These are phyloP conservation scores for Tetheella fluctuosa DNA, from an alignment of 2,888 invertebrate genomes.

Conservation along the genomic window DNA sequence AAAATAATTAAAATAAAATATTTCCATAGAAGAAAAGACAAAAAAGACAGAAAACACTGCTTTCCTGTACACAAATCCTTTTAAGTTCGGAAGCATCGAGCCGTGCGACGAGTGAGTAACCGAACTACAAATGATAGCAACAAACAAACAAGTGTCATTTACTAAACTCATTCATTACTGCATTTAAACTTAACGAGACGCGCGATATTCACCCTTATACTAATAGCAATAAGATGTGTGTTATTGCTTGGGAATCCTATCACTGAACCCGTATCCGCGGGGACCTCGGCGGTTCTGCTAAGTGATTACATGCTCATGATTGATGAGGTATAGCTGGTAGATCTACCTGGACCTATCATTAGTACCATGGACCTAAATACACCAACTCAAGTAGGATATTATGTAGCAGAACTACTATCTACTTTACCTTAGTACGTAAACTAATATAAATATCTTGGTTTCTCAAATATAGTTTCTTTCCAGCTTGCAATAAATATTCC, in stretches of 20 bases:
- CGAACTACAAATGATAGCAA: not conserved
- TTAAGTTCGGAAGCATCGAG: not conserved
- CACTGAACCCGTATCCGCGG: constrained; percentile 5
- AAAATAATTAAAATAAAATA: too few relatives aligned
- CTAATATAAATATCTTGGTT: too few relatives aligned
- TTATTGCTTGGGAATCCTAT: not conserved
- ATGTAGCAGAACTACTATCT: too few relatives aligned
- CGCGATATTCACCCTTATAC: not conserved
- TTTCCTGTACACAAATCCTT: not conserved
- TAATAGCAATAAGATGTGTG: not conserved
- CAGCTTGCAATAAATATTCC: too few relatives aligned
- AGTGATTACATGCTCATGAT: constrained; percentile 1
- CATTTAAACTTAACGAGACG: not conserved
- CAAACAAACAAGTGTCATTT: not conserved
- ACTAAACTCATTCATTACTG: constrained; percentile 5
- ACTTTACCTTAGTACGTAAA: too few relatives aligned
- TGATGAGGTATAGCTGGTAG: not conserved
- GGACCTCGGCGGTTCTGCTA: not conserved
- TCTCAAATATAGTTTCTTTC: too few relatives aligned
- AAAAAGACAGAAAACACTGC: too few relatives aligned
- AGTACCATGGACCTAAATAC: too few relatives aligned
- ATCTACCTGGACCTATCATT: too few relatives aligned
- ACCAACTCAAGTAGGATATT: too few relatives aligned
- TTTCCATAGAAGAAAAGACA: too few relatives aligned
- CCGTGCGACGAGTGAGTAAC: not conserved